Evolutionary conservation across 2,888 invertebrate species (phyloP), one percentile per base, ranked within the genome.

Genomic region (Dynastes tityus): DNA sequence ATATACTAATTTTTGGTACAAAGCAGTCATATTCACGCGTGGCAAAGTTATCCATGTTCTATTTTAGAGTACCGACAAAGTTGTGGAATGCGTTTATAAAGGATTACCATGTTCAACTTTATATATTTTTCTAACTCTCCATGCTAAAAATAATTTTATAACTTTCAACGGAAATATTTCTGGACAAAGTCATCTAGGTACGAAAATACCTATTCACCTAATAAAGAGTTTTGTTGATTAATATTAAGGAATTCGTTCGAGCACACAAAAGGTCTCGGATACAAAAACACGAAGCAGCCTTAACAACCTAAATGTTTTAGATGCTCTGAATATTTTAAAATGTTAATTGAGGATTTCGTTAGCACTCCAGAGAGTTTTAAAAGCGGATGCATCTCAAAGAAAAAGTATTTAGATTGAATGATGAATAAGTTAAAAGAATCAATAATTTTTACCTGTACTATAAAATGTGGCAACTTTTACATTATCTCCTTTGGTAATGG

Each of bases 221-320:
- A 53, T 53, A 53, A 53, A 53, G 53, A 6, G 16, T 5, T 53
- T 53, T 53, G 53, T 53, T 53, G 53, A 53, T 53, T 53, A 53
- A 53, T 53, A n/a, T 53, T 53, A 53, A 53, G 53, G 53, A 53
- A 16, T 53, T 53, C 53, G 16, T n/a, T 16, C 53, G n/a, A 6
- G 53, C n/a, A 13, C 53, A 16, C 53, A 6, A 53, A 53, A 53
- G n/a, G 13, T 2, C n/a, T n/a, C 53, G 5, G 16, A 53, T 53
- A 13, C 16, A 53, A 53, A 40, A 65, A 65, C 40, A 13, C 16
- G 40, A 65, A 65, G 16, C 65, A 16, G 16, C 40, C 16, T 65
- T 65, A 64, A 64, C 29, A 32, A 64, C n/a, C 37, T 37, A 65
- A 40, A 65, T 40, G 37, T 40, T 65, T 65, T 40, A 65, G 65